Percentiles rank a stretch among this genome's conserved stretches.
phyloP scores from a whole-genome alignment of 1,140 invertebrate species.

The Drosophila setifemur region DNA sequence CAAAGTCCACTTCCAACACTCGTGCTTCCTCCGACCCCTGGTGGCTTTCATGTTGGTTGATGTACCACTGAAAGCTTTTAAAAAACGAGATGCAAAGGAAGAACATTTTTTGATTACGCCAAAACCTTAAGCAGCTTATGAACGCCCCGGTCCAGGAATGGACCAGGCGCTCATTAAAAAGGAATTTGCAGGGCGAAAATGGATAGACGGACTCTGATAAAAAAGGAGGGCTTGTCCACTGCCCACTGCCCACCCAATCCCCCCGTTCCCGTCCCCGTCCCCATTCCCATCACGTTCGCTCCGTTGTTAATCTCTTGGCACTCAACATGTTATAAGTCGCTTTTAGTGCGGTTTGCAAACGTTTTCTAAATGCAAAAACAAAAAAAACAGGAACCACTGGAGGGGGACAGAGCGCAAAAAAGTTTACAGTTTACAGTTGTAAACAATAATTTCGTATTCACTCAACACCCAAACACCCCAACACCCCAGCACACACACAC shows the following conservation, averaged over 20 bases:
- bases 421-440: constrained; percentile 78
- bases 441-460: constrained; percentile 82
- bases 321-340: constrained; percentile 82
- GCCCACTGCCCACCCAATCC: not conserved
- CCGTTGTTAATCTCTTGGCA: constrained; percentile 78
- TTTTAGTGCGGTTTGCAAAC: constrained; percentile 78
- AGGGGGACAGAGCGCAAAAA: constrained; percentile 2
- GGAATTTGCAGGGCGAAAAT: constrained; percentile 69
- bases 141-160: constrained; percentile 35
- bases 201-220: not conserved
- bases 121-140: constrained; percentile 78
- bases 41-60: constrained; percentile 61
- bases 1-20: constrained; percentile 43
- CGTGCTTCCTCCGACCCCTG: not conserved
- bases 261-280: not conserved
- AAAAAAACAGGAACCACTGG: constrained; percentile 10
- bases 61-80: constrained; percentile 78
- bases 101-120: constrained; percentile 72
- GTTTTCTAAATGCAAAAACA: constrained; percentile 65
- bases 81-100: constrained; percentile 45
- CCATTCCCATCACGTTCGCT: constrained; percentile 41
- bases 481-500: constrained; percentile 66
- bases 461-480: constrained; percentile 66
- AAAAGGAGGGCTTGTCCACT: not conserved
- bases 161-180: constrained; percentile 76